Conservation (phyloP, 1,140 invertebrate genomes). For the Cydia splendana region DNA sequence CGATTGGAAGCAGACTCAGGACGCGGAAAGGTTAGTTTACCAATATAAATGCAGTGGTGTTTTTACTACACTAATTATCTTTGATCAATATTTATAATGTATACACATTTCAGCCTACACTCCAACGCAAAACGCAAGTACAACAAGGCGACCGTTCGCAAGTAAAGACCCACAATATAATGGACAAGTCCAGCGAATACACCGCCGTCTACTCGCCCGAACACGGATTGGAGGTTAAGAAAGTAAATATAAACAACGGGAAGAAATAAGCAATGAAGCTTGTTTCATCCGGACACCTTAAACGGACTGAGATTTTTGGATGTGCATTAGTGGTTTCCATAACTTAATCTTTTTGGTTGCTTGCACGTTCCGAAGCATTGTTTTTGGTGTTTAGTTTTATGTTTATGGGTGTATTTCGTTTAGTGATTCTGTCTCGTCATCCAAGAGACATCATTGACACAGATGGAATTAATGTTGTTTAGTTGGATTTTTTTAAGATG, state of each 20-base stretch:
- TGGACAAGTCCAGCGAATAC: conserved; percentile 45
- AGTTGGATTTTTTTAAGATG: too few species aligned
- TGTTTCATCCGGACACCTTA: background rate
- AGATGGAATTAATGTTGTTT: too few species aligned
- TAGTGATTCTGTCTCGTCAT: too few species aligned
- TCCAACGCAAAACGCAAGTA: background rate
- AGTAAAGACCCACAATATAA: background rate
- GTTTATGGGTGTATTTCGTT: too few species aligned
- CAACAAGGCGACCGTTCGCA: background rate
- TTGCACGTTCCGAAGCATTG: background rate
- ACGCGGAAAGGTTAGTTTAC: conserved; percentile 47
- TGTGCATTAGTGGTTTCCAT: background rate
- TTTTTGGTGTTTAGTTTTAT: too few species aligned
- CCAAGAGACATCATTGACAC: too few species aligned
- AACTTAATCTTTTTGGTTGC: background rate
- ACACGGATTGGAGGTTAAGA: conserved; percentile 59
- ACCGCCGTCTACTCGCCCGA: conserved; percentile 54
- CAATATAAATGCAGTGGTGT: background rate
- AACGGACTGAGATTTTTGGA: background rate
- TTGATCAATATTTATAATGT: background rate
- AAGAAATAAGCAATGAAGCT: background rate
- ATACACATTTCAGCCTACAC: background rate
- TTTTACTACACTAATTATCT: background rate
- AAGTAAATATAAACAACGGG: conserved; percentile 42
- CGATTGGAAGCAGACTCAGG: conserved; percentile 51